Base-by-base conservation (phyloP, 2,888 invertebrate genomes). In the Electrophaes corylata region DNA sequence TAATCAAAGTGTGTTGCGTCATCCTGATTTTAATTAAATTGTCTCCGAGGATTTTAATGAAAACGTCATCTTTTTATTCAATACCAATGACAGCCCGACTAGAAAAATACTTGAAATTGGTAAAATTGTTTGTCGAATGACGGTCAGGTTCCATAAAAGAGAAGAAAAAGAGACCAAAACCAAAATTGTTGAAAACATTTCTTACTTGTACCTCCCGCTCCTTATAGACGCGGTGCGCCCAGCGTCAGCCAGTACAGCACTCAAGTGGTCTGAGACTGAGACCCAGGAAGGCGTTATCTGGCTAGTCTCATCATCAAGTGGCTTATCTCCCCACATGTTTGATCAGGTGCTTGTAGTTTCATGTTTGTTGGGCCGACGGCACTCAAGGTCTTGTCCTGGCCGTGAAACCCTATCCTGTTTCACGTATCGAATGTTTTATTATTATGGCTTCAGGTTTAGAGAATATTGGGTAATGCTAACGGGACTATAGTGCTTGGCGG, bases 321-420 rank as follows among this genome's bases (percentile, higher is more conserved):
- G 81, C 83, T 88, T 91, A 90, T 91, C 91, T 80, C 71, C 79
- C 82, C 84, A 81, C 78, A 81, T 91, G 86, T 91, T 91, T 91
- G 86, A 88, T 89, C 91, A 91, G 91, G 91, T 91, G 91, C 79
- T 76, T 71, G 71, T 72, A 75, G n/a, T n/a, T n/a, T n/a, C 26
- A 81, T 77, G 76, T 76, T 74, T 79, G 71, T 64, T 67, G 64
- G 72, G 69, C 61, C 57, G 46, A 48, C 57, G 60, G 53, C 71
- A 70, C 66, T 78, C 89, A 88, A 89, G 89, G 88, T 79, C 83
- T 75, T 29, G 50, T 33, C 75, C 81, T 86, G 87, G 83, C 88
- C 87, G 72, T 87, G 84, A 86, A 83, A 78, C 69, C 69, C 72
- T 71, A 78, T 78, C 76, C 70, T 70, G 69, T 78, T 75, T 73